A percentile compares a stretch with the other conserved stretches of the same genome.
Evolutionary conservation across 23 tunicate species (phyloP).

Genomic region (Halocynthia roretzi): DNA sequence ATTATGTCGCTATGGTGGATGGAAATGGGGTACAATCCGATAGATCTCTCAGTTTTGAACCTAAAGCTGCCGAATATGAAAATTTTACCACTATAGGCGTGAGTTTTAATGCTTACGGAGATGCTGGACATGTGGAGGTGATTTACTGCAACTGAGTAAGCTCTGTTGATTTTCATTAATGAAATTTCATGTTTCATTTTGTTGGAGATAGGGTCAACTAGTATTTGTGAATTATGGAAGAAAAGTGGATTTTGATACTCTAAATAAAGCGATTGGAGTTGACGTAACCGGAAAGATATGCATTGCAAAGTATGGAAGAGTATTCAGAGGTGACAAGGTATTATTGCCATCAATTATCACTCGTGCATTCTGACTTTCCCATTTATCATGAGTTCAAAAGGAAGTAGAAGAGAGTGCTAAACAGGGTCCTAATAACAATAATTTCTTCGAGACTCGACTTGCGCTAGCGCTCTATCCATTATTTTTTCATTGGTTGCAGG

Average conservation of each 20-base stretch:
- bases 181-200: not conserved
- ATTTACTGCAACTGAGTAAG: not conserved
- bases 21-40: conserved; percentile 37
- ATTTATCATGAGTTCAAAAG: no score
- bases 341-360: no score
- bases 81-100: conserved; percentile 31
- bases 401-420: not conserved
- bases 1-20: conserved; percentile 43
- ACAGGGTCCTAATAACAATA: not conserved
- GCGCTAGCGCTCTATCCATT: no score
- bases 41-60: conserved; percentile 45
- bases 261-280: conserved; percentile 15
- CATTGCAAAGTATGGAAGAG: conserved; percentile 74
- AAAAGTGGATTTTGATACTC: conserved; percentile 55
- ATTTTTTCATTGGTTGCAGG: not conserved
- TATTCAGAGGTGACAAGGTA: conserved; percentile 81
- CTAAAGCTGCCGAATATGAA: conserved; percentile 33
- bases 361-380: no score
- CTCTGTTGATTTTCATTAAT: not conserved
- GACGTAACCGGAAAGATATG: conserved; percentile 64
- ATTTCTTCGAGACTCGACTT: not conserved
- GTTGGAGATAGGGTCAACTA: conserved; percentile 33
- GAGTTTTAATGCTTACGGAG: conserved; percentile 60
- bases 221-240: conserved; percentile 92
- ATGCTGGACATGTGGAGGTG: conserved; percentile 56